These are phyloP conservation scores for Iphiclides podalirius DNA, from an alignment of 2,888 invertebrate genomes.

Conservation along the genomic window DNA sequence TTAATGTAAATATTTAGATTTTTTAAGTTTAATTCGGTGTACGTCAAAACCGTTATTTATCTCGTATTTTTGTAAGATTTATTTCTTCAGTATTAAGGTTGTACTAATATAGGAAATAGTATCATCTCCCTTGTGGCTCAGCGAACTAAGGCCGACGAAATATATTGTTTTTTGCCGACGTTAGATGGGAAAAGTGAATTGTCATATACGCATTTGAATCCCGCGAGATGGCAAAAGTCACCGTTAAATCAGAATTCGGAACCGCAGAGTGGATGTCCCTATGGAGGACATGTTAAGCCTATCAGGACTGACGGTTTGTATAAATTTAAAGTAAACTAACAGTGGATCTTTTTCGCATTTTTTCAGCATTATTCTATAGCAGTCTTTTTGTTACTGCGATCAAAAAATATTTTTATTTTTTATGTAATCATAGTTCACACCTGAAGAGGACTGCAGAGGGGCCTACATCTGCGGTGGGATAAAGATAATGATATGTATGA, in stretches of 20 bases:
- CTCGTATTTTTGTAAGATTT: neutral
- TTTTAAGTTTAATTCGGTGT: too few species aligned
- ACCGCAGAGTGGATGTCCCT: constrained; percentile 1
- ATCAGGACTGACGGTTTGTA: neutral
- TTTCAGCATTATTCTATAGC: too few species aligned
- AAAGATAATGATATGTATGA: too few species aligned
- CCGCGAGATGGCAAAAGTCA: constrained; percentile 15
- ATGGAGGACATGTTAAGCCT: neutral
- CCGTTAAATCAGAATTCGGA: constrained; percentile 13
- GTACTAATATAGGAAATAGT: neutral
- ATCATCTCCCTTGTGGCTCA: constrained; percentile 3
- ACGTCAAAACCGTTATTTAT: too few species aligned
- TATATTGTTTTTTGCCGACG: constrained; percentile 14
- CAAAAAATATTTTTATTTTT: too few species aligned
- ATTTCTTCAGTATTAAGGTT: neutral
- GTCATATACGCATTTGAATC: constrained; percentile 13
- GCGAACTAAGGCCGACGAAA: constrained; percentile 3
- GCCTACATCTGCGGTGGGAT: too few species aligned
- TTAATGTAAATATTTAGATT: too few species aligned
- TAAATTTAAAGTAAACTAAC: neutral
- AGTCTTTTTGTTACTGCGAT: too few species aligned
- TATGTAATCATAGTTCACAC: too few species aligned
- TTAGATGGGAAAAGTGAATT: constrained; percentile 17
- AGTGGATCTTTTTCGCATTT: too few species aligned
- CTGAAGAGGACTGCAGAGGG: too few species aligned